Base-by-base conservation (phyloP, 2,888 invertebrate genomes). In the Acleris cristana region DNA sequence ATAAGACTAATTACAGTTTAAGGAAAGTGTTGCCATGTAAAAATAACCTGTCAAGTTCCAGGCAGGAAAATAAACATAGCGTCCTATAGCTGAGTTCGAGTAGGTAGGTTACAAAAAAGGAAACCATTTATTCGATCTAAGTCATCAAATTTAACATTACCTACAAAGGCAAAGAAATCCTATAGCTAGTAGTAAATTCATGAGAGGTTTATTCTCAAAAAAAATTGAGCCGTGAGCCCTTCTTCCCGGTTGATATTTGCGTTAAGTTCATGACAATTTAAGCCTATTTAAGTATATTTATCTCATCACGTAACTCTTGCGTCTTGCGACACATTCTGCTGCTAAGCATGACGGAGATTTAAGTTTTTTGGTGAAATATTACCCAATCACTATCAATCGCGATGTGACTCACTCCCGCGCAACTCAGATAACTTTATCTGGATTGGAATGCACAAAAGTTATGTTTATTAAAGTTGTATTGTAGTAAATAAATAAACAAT, bases 351-450 rank as follows among this genome's bases (percentile, higher is more conserved):
- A 86, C 79, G 82, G 81, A 80, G 75, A 77, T 70, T 70, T 70
- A n/a, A 70, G 72, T 65, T 82, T 84, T 85, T 84, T 81, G 80
- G 75, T 75, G 74, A 80, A 82, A 84, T 79, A 79, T 75, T 77
- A 75, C 70, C 66, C 74, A 72, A 73, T 76, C 76, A 80, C 80
- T 81, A 79, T 78, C 76, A 69, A 76, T 73, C 70, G 72, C 68
- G 53, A 23, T 65, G 70, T 85, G 85, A 85, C 64, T 86, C 86
- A 87, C 71, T 70, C 21, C 34, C 40, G 76, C 76, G 70, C 30
- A 45, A 18, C 34, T 49, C 76, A 74, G 75, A 76, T 69, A 71
- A 66, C 64, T 78, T 79, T 85, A 84, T 83, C 81, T 72, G 49
- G 57, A 73, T 73, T 23, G 78, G 81, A 82, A 81, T 84, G 76